These are phyloP conservation scores for Clarias macrocephalus DNA, from an alignment of 2,113 vertebrate genomes.

Conservation along the genomic window DNA sequence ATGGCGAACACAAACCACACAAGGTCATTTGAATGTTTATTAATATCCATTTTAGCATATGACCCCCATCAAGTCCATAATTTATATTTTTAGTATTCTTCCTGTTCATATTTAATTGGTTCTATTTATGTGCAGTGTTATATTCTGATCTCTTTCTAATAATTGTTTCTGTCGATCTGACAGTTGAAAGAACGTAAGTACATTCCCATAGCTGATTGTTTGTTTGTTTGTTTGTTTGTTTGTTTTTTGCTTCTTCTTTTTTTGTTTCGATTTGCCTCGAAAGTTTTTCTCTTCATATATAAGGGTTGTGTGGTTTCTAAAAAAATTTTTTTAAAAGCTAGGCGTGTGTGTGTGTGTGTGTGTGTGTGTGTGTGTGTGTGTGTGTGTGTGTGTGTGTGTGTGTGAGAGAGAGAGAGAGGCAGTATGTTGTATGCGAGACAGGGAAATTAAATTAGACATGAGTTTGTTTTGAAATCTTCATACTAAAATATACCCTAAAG, in stretches of 20 bases:
- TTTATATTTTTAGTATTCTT: slow-evolving; percentile 79
- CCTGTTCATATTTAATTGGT: slow-evolving; percentile 76
- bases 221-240: background rate
- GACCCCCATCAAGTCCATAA: slow-evolving; percentile 65
- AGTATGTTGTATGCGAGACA: slow-evolving; percentile 22
- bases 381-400: slow-evolving; percentile 33
- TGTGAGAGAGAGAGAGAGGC: background rate
- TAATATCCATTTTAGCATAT: slow-evolving; percentile 66
- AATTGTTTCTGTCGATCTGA: slow-evolving; percentile 60
- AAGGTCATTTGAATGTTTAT: slow-evolving; percentile 53
- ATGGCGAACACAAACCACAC: background rate
- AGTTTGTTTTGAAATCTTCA: slow-evolving; percentile 37
- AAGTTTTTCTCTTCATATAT: slow-evolving; percentile 55
- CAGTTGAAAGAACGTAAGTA: slow-evolving; percentile 52
- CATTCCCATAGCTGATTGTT: slow-evolving; percentile 29
- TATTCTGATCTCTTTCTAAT: slow-evolving; percentile 50
- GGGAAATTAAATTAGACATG: slow-evolving; percentile 28
- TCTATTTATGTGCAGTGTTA: slow-evolving; percentile 82
- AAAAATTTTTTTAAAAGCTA: background rate
- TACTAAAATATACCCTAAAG: slow-evolving; percentile 49
- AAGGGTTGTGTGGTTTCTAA: background rate
- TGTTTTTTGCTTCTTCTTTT: slow-evolving; percentile 14
- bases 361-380: slow-evolving; percentile 30
- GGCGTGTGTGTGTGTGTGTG: background rate
- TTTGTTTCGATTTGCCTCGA: slow-evolving; percentile 54